Percentiles rank a stretch among this genome's conserved stretches.
phyloP scores from a whole-genome alignment of 2,888 invertebrate genomes.

The Diachrysia chrysitis region DNA sequence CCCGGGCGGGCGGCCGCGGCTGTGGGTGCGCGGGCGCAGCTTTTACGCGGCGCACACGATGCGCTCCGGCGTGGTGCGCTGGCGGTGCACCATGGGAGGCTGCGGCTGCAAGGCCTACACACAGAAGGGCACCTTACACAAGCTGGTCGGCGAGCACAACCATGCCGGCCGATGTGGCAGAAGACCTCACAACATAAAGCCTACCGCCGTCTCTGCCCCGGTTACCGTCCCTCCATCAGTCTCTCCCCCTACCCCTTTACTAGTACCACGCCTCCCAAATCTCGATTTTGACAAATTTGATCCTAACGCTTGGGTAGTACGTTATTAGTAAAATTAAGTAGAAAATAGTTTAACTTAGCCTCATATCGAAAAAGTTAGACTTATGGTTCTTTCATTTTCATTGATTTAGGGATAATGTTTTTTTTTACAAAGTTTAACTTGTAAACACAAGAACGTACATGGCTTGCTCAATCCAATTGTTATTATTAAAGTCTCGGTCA shows the following conservation, averaged over 20 bases:
- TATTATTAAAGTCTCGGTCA: slow-evolving; percentile 53
- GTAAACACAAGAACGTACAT: slow-evolving; percentile 23
- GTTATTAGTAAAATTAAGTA: slow-evolving; percentile 63
- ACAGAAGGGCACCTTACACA: slow-evolving; percentile 83
- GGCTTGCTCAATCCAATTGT: slow-evolving; percentile 23
- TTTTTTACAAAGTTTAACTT: slow-evolving; percentile 28
- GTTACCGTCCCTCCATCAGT: slow-evolving; percentile 38
- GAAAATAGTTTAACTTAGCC: slow-evolving; percentile 10
- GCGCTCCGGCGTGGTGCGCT: slow-evolving; percentile 85
- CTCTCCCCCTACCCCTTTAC: slow-evolving; percentile 74
- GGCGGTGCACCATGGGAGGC: slow-evolving; percentile 87
- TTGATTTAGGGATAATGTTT: slow-evolving; percentile 28
- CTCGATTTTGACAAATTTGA: slow-evolving; percentile 83
- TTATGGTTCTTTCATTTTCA: slow-evolving; percentile 26
- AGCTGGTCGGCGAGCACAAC: slow-evolving; percentile 85
- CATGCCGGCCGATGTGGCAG: slow-evolving; percentile 81
- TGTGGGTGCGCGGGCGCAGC: slow-evolving; percentile 86
- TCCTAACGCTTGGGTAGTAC: slow-evolving; percentile 83
- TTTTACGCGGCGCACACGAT: slow-evolving; percentile 87
- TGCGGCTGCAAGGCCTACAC: slow-evolving; percentile 87
- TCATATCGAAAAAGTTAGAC: slow-evolving; percentile 39
- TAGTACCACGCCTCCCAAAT: slow-evolving; percentile 77
- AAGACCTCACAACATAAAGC: slow-evolving; percentile 61
- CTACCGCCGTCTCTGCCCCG: slow-evolving; percentile 44
- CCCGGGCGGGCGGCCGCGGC: slow-evolving; percentile 83